Percentiles rank a stretch among this genome's conserved stretches.
phyloP scores from a whole-genome alignment of 2,113 vertebrate genomes.

The Labeo catla region DNA sequence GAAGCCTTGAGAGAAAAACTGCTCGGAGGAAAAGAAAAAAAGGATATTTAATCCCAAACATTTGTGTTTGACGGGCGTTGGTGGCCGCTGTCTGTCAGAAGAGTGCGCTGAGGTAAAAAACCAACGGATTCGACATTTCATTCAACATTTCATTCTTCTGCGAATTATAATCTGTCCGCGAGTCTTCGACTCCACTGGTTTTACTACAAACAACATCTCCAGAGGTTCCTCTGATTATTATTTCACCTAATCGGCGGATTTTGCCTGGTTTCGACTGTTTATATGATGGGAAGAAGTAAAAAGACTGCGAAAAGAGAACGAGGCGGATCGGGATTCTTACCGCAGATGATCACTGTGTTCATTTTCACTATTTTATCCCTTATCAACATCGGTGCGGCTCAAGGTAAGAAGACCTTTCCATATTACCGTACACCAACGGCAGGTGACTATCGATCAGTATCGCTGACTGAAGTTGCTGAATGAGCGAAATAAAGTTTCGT shows the following conservation, averaged over 20 bases:
- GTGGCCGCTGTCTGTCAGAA: conserved; percentile 14
- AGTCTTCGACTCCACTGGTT: background rate
- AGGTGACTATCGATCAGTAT: background rate
- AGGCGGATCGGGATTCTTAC: conserved; percentile 76
- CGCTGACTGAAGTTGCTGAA: background rate
- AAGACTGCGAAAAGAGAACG: conserved; percentile 79
- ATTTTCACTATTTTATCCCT: conserved; percentile 82
- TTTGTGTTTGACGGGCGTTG: background rate
- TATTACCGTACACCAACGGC: background rate
- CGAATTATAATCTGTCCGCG: background rate
- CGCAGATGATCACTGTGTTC: conserved; percentile 79
- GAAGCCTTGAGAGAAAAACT: background rate
- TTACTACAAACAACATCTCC: background rate
- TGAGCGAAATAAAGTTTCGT: background rate
- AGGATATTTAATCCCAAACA: conserved; percentile 40
- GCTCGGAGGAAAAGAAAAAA: background rate
- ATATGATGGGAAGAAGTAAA: conserved; percentile 82
- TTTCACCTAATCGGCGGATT: conserved; percentile 57
- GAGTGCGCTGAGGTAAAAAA: conserved; percentile 16
- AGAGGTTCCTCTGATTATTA: conserved; percentile 30
- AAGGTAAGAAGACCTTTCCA: conserved; percentile 82
- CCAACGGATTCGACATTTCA: background rate
- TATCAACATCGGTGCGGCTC: conserved; percentile 79
- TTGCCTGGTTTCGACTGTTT: conserved; percentile 68
- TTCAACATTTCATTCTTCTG: background rate